A percentile compares a stretch with the other conserved stretches of the same genome.
These are phyloP conservation scores for Molothrus aeneus DNA, from an alignment of 2,797 vertebrate species.

Conservation along the genomic window DNA sequence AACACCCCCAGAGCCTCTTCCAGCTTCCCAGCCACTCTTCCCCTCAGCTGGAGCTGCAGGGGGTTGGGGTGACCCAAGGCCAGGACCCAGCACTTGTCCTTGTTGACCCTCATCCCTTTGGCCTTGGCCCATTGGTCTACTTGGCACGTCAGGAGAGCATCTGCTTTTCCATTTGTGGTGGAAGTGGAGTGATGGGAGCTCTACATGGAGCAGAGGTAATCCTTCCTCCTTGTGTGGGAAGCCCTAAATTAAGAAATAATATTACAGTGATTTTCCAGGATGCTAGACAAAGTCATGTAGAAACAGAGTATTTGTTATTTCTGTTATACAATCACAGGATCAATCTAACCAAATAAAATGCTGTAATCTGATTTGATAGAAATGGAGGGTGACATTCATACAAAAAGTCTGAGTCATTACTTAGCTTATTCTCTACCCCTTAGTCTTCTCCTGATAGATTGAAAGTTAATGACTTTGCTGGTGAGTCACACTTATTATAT, in stretches of 20 bases:
- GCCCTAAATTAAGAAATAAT: conserved; percentile 12
- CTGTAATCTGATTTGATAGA: conserved; percentile 15
- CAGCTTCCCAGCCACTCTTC: neutral
- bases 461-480: neutral
- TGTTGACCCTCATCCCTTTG: neutral
- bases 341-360: conserved; percentile 27
- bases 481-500: neutral
- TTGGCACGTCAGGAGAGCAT: neutral
- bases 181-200: neutral
- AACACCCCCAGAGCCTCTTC: neutral
- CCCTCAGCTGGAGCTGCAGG: neutral
- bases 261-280: conserved; percentile 46
- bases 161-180: neutral
- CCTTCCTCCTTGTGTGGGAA: neutral
- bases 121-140: neutral
- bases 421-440: neutral
- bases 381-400: conserved; percentile 24
- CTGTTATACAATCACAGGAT: neutral
- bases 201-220: neutral
- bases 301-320: conserved; percentile 29
- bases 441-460: neutral
- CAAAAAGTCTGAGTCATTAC: conserved; percentile 7
- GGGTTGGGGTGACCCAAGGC: neutral
- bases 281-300: neutral
- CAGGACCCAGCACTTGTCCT: neutral